Evolutionary conservation across 2,888 invertebrate genomes (phyloP).

Genomic region (Lepeophtheirus nordmannii): DNA sequence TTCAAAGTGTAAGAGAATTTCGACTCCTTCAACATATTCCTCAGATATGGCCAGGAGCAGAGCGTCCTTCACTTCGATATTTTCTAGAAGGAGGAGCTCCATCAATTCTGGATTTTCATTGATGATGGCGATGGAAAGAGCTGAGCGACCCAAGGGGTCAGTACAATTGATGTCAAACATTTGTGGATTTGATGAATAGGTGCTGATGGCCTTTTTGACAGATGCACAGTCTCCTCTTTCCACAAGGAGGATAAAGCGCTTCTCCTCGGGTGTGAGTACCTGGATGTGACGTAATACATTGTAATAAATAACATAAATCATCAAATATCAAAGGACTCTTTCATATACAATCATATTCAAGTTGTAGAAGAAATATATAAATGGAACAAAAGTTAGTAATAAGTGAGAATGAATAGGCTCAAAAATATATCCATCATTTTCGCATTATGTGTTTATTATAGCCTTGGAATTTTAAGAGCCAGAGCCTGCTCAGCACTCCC

Average conservation of each 20-base stretch:
- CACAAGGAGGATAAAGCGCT: conserved; percentile 71
- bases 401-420: too few relatives aligned
- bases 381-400: too few relatives aligned
- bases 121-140: conserved; percentile 84
- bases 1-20: conserved; percentile 67
- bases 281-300: neutral
- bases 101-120: conserved; percentile 63
- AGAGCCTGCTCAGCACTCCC: too few relatives aligned
- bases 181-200: conserved; percentile 22
- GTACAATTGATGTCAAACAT: conserved; percentile 76
- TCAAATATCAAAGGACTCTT: too few relatives aligned
- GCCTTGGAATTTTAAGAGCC: too few relatives aligned
- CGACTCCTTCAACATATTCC: conserved; percentile 94
- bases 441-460: too few relatives aligned
- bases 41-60: conserved; percentile 91
- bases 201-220: conserved; percentile 36
- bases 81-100: conserved; percentile 35
- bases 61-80: conserved; percentile 48
- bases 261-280: conserved; percentile 58
- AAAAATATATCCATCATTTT: too few relatives aligned
- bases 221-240: conserved; percentile 85
- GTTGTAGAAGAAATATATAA: too few relatives aligned
- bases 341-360: too few relatives aligned
- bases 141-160: conserved; percentile 83
- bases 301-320: too few relatives aligned